phyloP scores from a whole-genome alignment of 2,797 vertebrate species.

The Mus minutoides region DNA sequence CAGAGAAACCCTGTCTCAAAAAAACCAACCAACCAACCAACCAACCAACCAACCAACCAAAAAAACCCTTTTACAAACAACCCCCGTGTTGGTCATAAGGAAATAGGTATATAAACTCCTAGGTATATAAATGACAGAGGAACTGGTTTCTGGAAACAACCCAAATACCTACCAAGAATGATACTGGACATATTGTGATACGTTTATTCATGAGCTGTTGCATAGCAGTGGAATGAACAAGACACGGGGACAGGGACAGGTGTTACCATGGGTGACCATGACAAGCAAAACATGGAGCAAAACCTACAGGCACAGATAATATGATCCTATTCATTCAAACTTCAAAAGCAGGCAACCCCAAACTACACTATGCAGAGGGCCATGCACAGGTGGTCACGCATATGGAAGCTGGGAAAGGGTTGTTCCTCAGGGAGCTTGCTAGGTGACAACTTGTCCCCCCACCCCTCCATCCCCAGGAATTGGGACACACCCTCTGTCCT shows the following conservation, averaged over 20 bases:
- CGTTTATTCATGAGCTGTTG: not conserved
- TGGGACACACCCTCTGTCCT: not conserved
- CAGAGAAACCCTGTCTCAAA: not conserved
- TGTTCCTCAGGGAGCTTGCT: rapidly evolving
- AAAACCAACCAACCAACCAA: too few species aligned
- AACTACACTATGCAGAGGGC: not conserved
- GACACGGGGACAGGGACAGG: too few species aligned
- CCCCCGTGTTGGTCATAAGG: rapidly evolving
- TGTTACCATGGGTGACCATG: rapidly evolving
- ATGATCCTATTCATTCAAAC: not conserved
- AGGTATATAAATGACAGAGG: not conserved
- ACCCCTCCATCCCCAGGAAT: not conserved
- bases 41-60: too few species aligned
- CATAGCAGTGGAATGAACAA: not conserved
- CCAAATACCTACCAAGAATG: not conserved
- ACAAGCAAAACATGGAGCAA: not conserved
- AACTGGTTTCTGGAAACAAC: not conserved
- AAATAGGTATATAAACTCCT: not conserved
- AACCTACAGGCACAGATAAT: not conserved
- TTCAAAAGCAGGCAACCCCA: not conserved
- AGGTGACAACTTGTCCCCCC: not conserved
- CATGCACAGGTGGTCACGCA: too few species aligned
- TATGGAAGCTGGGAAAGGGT: not conserved
- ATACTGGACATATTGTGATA: not conserved
- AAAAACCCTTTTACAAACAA: too few species aligned